phyloP scores from a whole-genome alignment of 2,797 vertebrate species.

The Cossypha polioptera region DNA sequence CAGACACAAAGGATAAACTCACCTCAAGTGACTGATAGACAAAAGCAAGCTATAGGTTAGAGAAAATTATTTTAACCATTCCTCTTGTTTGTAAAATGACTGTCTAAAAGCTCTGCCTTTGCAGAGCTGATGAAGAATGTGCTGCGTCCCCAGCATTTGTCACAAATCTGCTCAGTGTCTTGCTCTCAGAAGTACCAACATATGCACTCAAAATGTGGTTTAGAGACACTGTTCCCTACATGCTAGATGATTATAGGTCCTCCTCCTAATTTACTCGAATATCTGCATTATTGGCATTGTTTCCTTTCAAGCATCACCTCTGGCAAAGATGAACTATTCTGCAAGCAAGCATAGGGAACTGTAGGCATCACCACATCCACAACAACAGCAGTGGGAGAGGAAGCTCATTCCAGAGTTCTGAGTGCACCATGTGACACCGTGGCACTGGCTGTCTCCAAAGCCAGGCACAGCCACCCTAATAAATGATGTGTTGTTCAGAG shows the following conservation, averaged over 20 bases:
- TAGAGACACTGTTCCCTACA: background rate
- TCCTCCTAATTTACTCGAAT: background rate
- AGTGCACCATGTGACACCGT: background rate
- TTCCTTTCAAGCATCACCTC: background rate
- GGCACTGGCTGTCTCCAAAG: background rate
- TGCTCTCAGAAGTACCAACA: background rate
- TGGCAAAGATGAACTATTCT: background rate
- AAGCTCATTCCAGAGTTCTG: background rate
- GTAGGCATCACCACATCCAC: fast-evolving
- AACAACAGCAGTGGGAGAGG: background rate
- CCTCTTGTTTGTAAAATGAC: background rate
- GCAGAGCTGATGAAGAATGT: background rate
- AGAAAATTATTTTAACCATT: background rate
- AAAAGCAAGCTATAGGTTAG: background rate
- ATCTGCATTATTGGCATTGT: background rate
- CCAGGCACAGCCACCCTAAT: background rate
- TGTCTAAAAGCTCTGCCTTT: background rate
- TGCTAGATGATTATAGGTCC: background rate
- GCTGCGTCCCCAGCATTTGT: background rate
- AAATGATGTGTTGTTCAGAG: background rate
- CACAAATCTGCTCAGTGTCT: background rate
- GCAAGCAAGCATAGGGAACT: fast-evolving
- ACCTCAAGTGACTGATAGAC: background rate
- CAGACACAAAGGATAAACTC: background rate
- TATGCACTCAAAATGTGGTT: background rate